phyloP scores from a whole-genome alignment of 2,113 vertebrate genomes.

The Oncorhynchus nerka region DNA sequence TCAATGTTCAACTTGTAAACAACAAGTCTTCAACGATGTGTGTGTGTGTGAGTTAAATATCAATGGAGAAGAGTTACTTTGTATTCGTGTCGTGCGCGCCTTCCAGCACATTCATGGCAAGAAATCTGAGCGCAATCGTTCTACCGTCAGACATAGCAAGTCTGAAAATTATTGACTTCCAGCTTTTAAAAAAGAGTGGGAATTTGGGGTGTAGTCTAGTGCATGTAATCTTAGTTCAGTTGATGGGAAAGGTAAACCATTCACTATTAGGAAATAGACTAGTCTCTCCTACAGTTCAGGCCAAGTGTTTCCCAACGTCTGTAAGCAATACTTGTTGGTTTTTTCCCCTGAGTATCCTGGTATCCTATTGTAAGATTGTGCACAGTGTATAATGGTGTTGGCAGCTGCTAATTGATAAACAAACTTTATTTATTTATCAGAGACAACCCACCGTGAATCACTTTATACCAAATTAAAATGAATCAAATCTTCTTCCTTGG shows the following conservation, averaged over 20 bases:
- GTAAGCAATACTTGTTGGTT: too few species aligned
- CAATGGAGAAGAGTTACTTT: neutral
- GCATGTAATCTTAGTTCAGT: neutral
- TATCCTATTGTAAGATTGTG: too few species aligned
- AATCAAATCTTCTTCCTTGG: neutral
- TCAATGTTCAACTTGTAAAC: constrained; percentile 9
- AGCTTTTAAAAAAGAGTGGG: neutral
- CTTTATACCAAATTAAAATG: too few species aligned
- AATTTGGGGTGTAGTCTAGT: neutral
- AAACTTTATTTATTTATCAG: too few species aligned
- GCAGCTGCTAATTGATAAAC: too few species aligned
- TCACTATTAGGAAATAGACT: neutral
- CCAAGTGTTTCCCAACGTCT: neutral
- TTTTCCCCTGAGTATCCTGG: too few species aligned
- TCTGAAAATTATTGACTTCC: neutral
- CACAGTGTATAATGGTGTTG: too few species aligned
- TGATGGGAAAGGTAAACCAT: neutral
- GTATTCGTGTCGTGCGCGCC: neutral
- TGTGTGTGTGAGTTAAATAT: neutral
- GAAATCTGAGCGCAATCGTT: neutral
- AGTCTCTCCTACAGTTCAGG: neutral
- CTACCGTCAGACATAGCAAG: neutral
- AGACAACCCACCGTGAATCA: too few species aligned
- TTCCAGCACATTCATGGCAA: neutral
- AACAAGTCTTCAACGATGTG: constrained; percentile 12